Percentiles rank a stretch among this genome's conserved stretches.
Evolutionary conservation across 2,888 invertebrate genomes (phyloP).

Genomic region (Aquatica leii): DNA sequence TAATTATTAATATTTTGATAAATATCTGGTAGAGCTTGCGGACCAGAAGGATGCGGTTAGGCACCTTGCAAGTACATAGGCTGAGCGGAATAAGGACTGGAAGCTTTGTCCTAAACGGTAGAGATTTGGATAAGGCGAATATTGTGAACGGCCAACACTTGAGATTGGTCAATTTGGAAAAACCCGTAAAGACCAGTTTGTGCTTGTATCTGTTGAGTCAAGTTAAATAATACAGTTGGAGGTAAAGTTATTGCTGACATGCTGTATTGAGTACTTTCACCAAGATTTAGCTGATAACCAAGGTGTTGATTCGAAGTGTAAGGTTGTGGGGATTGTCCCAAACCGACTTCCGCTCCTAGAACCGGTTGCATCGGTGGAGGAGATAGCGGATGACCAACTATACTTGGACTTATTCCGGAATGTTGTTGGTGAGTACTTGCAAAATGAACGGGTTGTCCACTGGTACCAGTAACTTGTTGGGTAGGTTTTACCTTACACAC

Average conservation of each 20-base stretch:
- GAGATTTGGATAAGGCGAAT: slow-evolving; percentile 74
- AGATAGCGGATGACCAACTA: slow-evolving; percentile 63
- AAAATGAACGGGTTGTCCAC: slow-evolving; percentile 56
- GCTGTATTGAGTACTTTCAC: slow-evolving; percentile 71
- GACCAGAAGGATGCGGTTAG: slow-evolving; percentile 66
- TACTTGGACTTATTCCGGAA: slow-evolving; percentile 54
- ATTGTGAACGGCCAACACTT: slow-evolving; percentile 76
- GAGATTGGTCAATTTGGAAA: slow-evolving; percentile 71
- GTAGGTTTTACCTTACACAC: slow-evolving; percentile 86
- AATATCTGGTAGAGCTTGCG: slow-evolving; percentile 72
- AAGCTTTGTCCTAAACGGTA: slow-evolving; percentile 68
- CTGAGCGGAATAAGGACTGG: slow-evolving; percentile 73
- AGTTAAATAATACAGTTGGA: slow-evolving; percentile 82
- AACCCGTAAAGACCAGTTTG: slow-evolving; percentile 75
- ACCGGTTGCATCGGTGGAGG: slow-evolving; percentile 70
- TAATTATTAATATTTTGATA: slow-evolving; percentile 65
- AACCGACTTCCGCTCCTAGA: slow-evolving; percentile 59
- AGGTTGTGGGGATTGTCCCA: slow-evolving; percentile 65
- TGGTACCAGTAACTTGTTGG: slow-evolving; percentile 73
- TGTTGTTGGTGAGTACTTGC: slow-evolving; percentile 58
- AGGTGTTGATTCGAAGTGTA: slow-evolving; percentile 70
- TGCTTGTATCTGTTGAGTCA: slow-evolving; percentile 72
- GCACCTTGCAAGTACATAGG: slow-evolving; percentile 70
- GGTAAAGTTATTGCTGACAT: slow-evolving; percentile 89
- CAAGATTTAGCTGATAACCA: slow-evolving; percentile 71